phyloP scores from a whole-genome alignment of 2,888 invertebrate genomes.

The Cephus rjabovi region DNA sequence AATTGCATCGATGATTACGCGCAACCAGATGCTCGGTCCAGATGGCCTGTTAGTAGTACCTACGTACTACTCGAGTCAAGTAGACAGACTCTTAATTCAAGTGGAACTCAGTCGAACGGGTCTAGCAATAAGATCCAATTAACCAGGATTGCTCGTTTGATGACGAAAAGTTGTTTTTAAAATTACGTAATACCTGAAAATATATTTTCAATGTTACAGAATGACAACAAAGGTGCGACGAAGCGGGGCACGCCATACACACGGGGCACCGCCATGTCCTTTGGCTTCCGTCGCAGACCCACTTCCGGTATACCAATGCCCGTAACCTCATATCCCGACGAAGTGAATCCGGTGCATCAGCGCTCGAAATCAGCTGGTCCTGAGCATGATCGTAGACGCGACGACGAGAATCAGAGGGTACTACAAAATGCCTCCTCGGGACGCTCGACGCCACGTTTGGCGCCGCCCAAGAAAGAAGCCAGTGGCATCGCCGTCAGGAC shows the following conservation, averaged over 20 bases:
- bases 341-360: conserved; percentile 60
- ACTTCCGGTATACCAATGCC: conserved; percentile 67
- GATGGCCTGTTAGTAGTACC: not conserved
- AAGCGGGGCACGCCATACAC: conserved; percentile 70
- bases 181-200: not conserved
- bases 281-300: conserved; percentile 82
- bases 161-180: not conserved
- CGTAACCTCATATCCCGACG: conserved; percentile 37
- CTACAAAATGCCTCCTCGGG: conserved; percentile 69
- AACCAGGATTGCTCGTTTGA: not conserved
- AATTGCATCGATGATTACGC: not conserved
- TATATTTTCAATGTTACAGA: conserved; percentile 63
- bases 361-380: conserved; percentile 67
- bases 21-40: not conserved
- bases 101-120: not conserved
- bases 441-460: conserved; percentile 74
- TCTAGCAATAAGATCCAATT: not conserved
- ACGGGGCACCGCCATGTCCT: conserved; percentile 84
- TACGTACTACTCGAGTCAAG: not conserved
- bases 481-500: conserved; percentile 72
- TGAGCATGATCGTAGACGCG: conserved; percentile 61
- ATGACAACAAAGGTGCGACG: conserved; percentile 74
- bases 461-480: conserved; percentile 77
- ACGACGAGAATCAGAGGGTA: conserved; percentile 31
- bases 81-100: conserved; percentile 1